phyloP scores from a whole-genome alignment of 1,140 invertebrate genomes.

The Lordiphosa clarofinis region DNA sequence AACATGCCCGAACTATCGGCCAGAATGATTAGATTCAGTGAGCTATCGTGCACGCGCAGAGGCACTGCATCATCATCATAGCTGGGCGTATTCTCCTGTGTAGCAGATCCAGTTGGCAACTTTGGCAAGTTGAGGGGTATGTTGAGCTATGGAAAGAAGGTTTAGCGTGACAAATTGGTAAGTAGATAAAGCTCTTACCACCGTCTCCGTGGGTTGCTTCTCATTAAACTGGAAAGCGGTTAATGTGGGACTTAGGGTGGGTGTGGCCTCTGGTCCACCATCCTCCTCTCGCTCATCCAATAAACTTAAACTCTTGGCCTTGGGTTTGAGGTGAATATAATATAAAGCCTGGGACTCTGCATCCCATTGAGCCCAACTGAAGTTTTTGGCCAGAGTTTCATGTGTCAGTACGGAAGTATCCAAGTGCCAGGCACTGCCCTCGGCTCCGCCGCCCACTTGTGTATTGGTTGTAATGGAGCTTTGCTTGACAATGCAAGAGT shows the following conservation, averaged over 20 bases:
- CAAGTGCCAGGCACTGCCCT: slow-evolving; percentile 80
- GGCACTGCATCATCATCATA: slow-evolving; percentile 90
- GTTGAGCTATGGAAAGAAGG: slow-evolving; percentile 84
- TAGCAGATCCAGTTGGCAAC: slow-evolving; percentile 81
- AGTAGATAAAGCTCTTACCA: slow-evolving; percentile 81
- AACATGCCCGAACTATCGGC: slow-evolving; percentile 86
- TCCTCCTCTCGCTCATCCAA: slow-evolving; percentile 82
- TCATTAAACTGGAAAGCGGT: slow-evolving; percentile 92
- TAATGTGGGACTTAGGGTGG: slow-evolving; percentile 83
- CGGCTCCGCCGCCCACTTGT: slow-evolving; percentile 79
- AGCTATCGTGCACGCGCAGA: slow-evolving; percentile 88
- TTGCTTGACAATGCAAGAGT: slow-evolving; percentile 61
- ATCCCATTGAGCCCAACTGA: slow-evolving; percentile 92
- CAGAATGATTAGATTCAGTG: slow-evolving; percentile 88
- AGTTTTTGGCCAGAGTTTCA: slow-evolving; percentile 85
- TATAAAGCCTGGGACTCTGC: slow-evolving; percentile 85
- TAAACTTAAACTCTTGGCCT: slow-evolving; percentile 82
- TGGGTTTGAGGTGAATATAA: slow-evolving; percentile 88
- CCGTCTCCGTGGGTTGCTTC: slow-evolving; percentile 90
- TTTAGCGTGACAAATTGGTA: no score
- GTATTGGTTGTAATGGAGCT: slow-evolving; percentile 31
- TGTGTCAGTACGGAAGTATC: slow-evolving; percentile 81
- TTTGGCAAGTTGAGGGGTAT: slow-evolving; percentile 90
- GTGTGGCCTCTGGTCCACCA: slow-evolving; percentile 46
- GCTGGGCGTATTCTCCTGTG: slow-evolving; percentile 80